Percentiles rank a stretch among this genome's conserved stretches.
Evolutionary conservation across 2,888 invertebrate species (phyloP).

Genomic region (Elmis aenea): DNA sequence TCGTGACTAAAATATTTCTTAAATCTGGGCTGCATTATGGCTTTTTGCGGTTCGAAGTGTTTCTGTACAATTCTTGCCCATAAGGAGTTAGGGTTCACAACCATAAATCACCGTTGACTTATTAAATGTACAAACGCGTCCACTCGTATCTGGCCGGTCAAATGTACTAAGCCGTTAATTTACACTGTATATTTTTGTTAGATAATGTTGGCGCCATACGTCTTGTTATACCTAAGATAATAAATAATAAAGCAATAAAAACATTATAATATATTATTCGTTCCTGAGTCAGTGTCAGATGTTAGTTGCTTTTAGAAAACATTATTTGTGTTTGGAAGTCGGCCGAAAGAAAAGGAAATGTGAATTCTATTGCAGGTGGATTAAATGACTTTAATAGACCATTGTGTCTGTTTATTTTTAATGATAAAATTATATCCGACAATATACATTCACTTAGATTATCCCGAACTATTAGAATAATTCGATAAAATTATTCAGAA

Average conservation of each 20-base stretch:
- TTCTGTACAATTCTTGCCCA: constrained; percentile 35
- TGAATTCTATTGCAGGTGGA: constrained; percentile 7
- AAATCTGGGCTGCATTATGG: no score
- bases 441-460: constrained; percentile 7
- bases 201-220: constrained; percentile 32
- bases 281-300: constrained; percentile 4
- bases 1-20: no score
- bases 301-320: background rate
- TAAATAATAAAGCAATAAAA: constrained; percentile 17
- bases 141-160: constrained; percentile 28
- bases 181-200: constrained; percentile 28
- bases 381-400: constrained; percentile 16
- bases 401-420: constrained; percentile 21
- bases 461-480: constrained; percentile 12
- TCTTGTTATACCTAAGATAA: constrained; percentile 22
- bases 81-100: constrained; percentile 29
- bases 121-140: constrained; percentile 33
- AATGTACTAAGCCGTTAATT: constrained; percentile 26
- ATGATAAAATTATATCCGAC: constrained; percentile 16
- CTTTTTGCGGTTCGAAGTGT: no score
- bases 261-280: constrained; percentile 11
- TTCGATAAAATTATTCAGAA: constrained; percentile 17
- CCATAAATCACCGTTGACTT: constrained; percentile 34
- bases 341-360: constrained; percentile 7
- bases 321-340: no score